Base-by-base conservation (phyloP, 1,140 invertebrate genomes). In the Thaumatotibia leucotreta region DNA sequence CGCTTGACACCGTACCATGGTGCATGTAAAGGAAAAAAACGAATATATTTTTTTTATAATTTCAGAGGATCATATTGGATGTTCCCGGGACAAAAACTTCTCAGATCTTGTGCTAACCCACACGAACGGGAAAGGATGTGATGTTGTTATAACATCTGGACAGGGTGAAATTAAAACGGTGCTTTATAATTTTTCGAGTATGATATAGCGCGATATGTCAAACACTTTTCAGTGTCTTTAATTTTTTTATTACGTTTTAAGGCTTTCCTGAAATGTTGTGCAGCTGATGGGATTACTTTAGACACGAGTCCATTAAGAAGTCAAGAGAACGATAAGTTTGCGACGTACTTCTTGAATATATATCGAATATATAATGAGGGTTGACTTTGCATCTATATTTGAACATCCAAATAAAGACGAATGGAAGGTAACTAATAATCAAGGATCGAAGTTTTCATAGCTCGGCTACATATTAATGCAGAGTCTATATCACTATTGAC, bases 231-330 rank as follows among this genome's bases (percentile, higher is more conserved):
- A 11, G n/a, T 33, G 23, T 4, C 10, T 29, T 27, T 27, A 23
- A 9, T 65, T 65, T 27, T 4, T 17, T 22, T 35, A 39, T 27
- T 63, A 33, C 27, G 4, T 17, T 27, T 11, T 1, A 17, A 29
- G 35, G 20, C 27, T 39, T 50, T 45, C 11, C 11, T 29, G 91
- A 65, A 70, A n/a, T 74, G 71, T 54, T 91, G 93, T n/a, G 87
- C 87, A 6, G 61, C 29, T 3, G 14, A 83, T 2, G 63, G 63
- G 11, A 0, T 27, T n/a, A 33, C 29, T 32, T 33, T 52, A 17
- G 63, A 65, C 27, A 33, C 29, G 5, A 29, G 17, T 20, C 24
- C 24, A 27, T n/a, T 54, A 4, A 50, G 32, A 24, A 52, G 45
- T 24, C 49, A 54, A 54, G 63, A 65, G 10, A 65, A 65, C 17